phyloP scores from a whole-genome alignment of 2,113 vertebrate species.

The Xenotilapia longispinis region DNA sequence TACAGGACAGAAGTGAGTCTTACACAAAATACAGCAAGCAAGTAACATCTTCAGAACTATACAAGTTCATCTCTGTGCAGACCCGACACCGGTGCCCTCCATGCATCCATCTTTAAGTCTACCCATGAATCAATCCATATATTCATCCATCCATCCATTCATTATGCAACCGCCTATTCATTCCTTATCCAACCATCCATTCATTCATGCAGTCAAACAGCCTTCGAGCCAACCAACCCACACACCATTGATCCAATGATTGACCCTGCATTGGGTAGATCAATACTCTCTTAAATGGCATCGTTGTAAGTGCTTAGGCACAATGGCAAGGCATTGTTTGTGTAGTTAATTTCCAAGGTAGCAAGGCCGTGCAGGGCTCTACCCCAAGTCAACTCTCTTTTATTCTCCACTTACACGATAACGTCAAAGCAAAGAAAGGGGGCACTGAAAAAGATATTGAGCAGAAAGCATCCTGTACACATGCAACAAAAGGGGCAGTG shows the following conservation, averaged over 20 bases:
- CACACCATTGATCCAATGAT: conserved; percentile 64
- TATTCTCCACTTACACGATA: conserved; percentile 23
- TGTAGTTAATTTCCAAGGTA: conserved; percentile 63
- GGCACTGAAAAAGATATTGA: neutral
- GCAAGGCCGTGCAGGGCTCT: conserved; percentile 8
- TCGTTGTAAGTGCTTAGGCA: conserved; percentile 63
- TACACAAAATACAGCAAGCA: neutral
- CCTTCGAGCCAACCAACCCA: conserved; percentile 27
- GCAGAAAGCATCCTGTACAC: neutral
- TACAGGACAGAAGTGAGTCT: neutral
- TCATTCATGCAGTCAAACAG: conserved; percentile 48
- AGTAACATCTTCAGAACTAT: neutral
- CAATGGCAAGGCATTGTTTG: conserved; percentile 58
- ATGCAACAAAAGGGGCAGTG: conserved; percentile 1
- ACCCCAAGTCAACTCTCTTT: conserved; percentile 23
- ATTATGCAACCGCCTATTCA: conserved; percentile 26
- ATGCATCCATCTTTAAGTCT: neutral
- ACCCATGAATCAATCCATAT: conserved; percentile 23
- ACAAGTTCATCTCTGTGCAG: conserved; percentile 8
- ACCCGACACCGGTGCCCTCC: neutral
- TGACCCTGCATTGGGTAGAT: conserved; percentile 67
- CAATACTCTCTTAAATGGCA: conserved; percentile 71
- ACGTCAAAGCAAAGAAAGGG: neutral
- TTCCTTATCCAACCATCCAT: conserved; percentile 31
- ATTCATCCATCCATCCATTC: conserved; percentile 32